These are phyloP conservation scores for Sorex fumeus DNA, from an alignment of 2,113 vertebrate genomes.

Conservation along the genomic window DNA sequence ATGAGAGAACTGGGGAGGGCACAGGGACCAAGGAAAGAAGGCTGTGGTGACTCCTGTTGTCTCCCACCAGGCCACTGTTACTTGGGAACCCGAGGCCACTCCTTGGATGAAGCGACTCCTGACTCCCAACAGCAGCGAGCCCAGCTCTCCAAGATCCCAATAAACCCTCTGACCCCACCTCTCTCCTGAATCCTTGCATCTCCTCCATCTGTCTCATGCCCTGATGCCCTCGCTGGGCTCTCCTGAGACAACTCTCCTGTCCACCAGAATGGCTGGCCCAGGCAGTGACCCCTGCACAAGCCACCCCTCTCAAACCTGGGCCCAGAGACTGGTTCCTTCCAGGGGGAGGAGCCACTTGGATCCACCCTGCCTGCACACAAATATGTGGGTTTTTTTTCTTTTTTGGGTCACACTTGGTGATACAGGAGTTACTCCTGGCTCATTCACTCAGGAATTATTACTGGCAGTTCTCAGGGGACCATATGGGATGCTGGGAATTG, in stretches of 20 bases:
- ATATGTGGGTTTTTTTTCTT: too few species aligned
- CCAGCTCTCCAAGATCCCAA: not conserved
- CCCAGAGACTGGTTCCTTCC: not conserved
- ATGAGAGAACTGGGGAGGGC: not conserved
- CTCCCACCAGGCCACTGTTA: constrained; percentile 38
- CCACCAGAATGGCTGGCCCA: not conserved
- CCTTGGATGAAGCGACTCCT: not conserved
- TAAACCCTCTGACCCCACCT: not conserved
- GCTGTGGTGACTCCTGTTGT: rapidly evolving
- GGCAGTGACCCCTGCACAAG: not conserved
- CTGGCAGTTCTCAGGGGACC: too few species aligned
- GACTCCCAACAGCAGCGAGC: not conserved
- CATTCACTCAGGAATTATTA: too few species aligned
- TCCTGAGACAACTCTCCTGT: not conserved
- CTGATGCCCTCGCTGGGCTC: not conserved
- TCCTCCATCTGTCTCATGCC: not conserved
- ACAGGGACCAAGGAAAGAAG: not conserved
- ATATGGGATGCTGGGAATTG: too few species aligned
- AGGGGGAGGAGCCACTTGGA: not conserved
- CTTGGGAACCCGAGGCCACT: not conserved
- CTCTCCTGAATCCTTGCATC: not conserved
- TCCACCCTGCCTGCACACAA: not conserved
- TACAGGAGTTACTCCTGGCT: too few species aligned
- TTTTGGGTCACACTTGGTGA: too few species aligned
- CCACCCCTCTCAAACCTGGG: too few species aligned